Base-by-base conservation (phyloP, 2,797 vertebrate genomes). In the Acridotheres tristis region DNA sequence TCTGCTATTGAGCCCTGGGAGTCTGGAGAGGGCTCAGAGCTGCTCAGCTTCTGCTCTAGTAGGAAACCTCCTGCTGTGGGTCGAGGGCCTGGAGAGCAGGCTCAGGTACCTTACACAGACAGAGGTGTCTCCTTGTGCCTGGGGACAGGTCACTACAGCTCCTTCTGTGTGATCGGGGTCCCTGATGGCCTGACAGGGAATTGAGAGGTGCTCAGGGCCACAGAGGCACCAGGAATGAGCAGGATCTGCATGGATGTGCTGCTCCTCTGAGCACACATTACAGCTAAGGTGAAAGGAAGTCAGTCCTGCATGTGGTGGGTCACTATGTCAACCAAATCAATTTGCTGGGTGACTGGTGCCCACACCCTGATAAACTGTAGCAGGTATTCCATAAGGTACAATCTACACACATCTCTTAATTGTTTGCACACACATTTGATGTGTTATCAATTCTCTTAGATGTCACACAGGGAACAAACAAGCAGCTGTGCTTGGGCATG, bases 111-210 rank as follows among this genome's bases (percentile, higher is more conserved):
- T 59, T 59, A 20, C n/a, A 13, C 10, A 66, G 20, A 36, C 13
- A 65, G 68, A 20, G 22, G 11, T 16, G 27, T 38, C 34, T 69
- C 34, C 12, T 43, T 73, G 10, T 68, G 47, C 20, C 4, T 89
- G 62, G 40, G 59, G 47, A 68, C 25, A 67, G 40, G 40, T 81
- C 53, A 75, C 30, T 81, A 63, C 69, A 78, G 53, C 40, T 89
- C 25, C 38, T 74, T 5, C 58, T 71, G 25, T 5, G 14, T 59
- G 40, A 27, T 0, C 0, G 0, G 11, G 10, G n/a, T 84, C 45
- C 40, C 25, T 50, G 34, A 38, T 50, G 26, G 9, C 13, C 47
- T 9, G 1, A 48, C 4, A 14, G 16, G 42, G 26, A 66, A 20
- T 7, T 47, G 32, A 23, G n/a, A 62, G 11, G 20, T 40, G 9